phyloP scores from a whole-genome alignment of 2,888 invertebrate species.

The Drosophila kanekoi region DNA sequence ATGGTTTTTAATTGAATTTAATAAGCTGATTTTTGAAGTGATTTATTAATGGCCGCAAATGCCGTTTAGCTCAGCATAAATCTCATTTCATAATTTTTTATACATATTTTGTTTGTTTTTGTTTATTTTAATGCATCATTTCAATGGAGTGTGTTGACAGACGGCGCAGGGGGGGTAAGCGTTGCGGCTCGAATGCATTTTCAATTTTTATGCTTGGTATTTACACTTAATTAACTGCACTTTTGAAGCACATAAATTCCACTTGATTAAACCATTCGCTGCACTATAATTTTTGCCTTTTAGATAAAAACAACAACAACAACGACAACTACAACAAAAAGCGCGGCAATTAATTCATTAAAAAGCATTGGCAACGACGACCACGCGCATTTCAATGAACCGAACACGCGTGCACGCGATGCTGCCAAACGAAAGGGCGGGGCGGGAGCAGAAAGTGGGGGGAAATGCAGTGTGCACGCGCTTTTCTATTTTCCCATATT shows the following conservation, averaged over 20 bases:
- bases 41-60: constrained; percentile 63
- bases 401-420: constrained; percentile 43
- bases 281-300: constrained; percentile 60
- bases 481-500: constrained; percentile 63
- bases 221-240: constrained; percentile 78
- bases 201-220: constrained; percentile 56
- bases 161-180: not conserved
- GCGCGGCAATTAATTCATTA: constrained; percentile 77
- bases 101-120: constrained; percentile 1
- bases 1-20: constrained; percentile 48
- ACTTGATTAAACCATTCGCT: constrained; percentile 81
- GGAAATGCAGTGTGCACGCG: constrained; percentile 54
- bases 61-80: constrained; percentile 65
- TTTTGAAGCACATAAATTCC: constrained; percentile 77
- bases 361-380: constrained; percentile 63
- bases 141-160: constrained; percentile 41
- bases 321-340: constrained; percentile 31
- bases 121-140: constrained; percentile 12
- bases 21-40: constrained; percentile 49
- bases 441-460: not conserved
- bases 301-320: constrained; percentile 39
- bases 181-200: constrained; percentile 17
- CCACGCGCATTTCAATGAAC: constrained; percentile 68
- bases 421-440: not conserved
- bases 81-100: constrained; percentile 55